phyloP scores from a whole-genome alignment of 2,113 vertebrate genomes.

The Elanus axillaris region DNA sequence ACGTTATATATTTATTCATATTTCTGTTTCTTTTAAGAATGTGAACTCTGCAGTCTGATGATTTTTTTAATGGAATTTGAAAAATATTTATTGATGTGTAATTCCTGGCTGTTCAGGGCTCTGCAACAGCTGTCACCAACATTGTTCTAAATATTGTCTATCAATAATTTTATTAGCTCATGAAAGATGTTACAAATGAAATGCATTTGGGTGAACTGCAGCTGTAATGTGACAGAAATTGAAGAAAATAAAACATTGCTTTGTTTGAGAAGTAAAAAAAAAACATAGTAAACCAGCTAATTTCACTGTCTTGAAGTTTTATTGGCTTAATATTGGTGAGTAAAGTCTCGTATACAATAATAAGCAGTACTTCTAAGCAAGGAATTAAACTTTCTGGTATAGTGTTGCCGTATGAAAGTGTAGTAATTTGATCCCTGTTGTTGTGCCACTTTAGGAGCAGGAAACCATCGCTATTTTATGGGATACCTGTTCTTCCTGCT shows the following conservation, averaged over 20 bases:
- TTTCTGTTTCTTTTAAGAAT: neutral
- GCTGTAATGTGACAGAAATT: neutral
- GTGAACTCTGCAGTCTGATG: neutral
- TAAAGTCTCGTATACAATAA: neutral
- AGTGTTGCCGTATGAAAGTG: neutral
- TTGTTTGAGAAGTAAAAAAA: neutral
- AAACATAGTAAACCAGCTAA: neutral
- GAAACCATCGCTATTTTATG: constrained; percentile 99
- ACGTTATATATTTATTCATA: neutral
- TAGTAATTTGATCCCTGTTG: neutral
- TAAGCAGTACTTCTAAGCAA: neutral
- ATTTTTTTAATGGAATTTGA: neutral
- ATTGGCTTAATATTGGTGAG: neutral
- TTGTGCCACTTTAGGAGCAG: constrained; percentile 83
- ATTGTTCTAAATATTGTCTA: neutral
- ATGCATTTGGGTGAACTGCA: neutral
- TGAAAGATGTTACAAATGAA: neutral
- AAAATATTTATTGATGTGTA: neutral
- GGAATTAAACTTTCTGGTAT: neutral
- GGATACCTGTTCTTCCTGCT: constrained; percentile 98
- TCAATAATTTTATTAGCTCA: neutral
- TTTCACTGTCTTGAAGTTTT: neutral
- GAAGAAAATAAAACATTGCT: neutral
- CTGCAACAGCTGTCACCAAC: neutral
- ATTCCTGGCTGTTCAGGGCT: neutral